These are phyloP conservation scores for Cephus pygmeus DNA, from an alignment of 2,888 invertebrate genomes.

Conservation along the genomic window DNA sequence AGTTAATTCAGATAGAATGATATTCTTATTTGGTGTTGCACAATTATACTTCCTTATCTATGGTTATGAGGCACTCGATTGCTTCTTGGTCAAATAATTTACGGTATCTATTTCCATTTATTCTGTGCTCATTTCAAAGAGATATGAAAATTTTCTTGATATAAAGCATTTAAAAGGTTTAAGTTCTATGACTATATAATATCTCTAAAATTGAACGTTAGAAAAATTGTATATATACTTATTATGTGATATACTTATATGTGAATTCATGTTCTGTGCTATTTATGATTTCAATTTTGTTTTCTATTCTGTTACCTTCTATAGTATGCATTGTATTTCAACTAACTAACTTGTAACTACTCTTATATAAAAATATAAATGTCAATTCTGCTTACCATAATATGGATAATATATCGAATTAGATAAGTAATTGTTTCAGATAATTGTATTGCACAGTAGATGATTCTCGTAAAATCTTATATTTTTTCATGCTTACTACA, in stretches of 20 bases:
- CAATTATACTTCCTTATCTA: neutral
- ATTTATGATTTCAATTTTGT: conserved; percentile 7
- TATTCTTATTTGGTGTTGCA: neutral
- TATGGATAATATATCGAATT: neutral
- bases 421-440: too few species aligned
- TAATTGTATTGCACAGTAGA: neutral
- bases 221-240: too few species aligned
- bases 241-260: too few species aligned
- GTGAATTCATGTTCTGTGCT: neutral
- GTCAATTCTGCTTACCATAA: neutral
- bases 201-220: too few species aligned
- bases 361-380: neutral
- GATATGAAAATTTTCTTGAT: too few species aligned
- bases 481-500: too few species aligned
- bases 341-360: neutral
- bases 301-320: neutral
- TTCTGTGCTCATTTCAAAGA: too few species aligned
- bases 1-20: neutral
- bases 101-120: too few species aligned
- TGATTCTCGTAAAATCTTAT: neutral
- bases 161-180: too few species aligned
- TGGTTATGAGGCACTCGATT: neutral
- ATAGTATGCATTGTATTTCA: neutral
- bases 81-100: neutral
- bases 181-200: too few species aligned